A percentile compares a stretch with the other conserved stretches of the same genome.
These are phyloP conservation scores for Hypotaenidia okinawae DNA, from an alignment of 2,797 vertebrate species.

Conservation along the genomic window DNA sequence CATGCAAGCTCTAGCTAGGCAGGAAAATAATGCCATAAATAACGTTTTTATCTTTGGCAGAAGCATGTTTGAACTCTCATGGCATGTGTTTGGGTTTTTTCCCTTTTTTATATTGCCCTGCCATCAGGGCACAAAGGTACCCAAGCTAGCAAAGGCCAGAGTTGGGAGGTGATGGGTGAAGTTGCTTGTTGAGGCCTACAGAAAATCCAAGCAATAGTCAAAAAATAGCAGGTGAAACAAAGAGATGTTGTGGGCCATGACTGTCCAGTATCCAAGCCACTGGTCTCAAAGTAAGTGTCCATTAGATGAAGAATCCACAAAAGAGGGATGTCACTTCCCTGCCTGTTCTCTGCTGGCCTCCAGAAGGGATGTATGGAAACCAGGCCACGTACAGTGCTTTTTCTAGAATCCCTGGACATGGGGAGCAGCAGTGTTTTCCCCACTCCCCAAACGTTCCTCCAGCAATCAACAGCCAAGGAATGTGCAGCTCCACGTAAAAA, in stretches of 20 bases:
- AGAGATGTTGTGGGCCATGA: not conserved
- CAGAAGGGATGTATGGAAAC: not conserved
- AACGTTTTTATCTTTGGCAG: not conserved
- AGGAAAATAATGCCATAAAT: not conserved
- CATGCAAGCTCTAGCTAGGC: not conserved
- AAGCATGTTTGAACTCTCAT: not conserved
- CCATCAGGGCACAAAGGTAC: not conserved
- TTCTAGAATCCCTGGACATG: not conserved
- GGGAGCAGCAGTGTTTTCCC: not conserved
- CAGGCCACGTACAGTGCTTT: not conserved
- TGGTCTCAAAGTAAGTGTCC: not conserved
- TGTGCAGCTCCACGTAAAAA: constrained; percentile 57
- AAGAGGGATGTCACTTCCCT: not conserved
- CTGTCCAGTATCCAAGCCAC: not conserved
- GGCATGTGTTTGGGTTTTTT: not conserved
- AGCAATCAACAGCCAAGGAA: constrained; percentile 57
- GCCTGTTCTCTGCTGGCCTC: not conserved
- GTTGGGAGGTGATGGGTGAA: not conserved
- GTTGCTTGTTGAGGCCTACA: not conserved
- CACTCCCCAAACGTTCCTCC: not conserved
- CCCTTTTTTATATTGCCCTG: not conserved
- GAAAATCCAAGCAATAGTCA: not conserved
- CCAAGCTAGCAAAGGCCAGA: not conserved
- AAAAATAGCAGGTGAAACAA: not conserved
- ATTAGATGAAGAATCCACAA: not conserved